Evolutionary conservation across 2,113 vertebrate genomes (phyloP), one percentile per base, ranked within the genome.

Genomic region (Ondatra zibethicus): DNA sequence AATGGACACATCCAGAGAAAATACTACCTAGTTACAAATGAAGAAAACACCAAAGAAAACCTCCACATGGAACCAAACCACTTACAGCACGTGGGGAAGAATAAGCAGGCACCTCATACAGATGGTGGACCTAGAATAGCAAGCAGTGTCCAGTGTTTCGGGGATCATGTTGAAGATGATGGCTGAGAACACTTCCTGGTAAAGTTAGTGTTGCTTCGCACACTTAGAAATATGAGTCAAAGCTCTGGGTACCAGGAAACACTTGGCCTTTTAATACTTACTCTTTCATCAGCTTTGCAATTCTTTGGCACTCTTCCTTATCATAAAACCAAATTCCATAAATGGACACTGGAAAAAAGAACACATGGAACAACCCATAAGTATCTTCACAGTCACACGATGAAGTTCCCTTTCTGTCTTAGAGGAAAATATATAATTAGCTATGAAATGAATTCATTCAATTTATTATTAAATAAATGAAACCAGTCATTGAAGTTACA

Each of bases 281-380:
- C 99, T 98, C 99, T 98, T 99, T 99, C 99, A 99, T 99, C 94
- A 99, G 99, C 85, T 99, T 99, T 94, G 99, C 99, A 94, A 99
- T 99, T 98, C 99, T 99, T 97, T 99, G 99, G 98, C 99, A 99
- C 98, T 99, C 99, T 98, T 99, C 98, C 97, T 99, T 99, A 97
- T 99, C 99, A 96, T 99, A 99, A 99, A 99, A 99, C 99, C 99
- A 99, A 98, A 99, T 99, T 81, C 99, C 99, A 97, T 99, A 99
- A 98, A 99, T 99, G 98, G 99, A 99, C 98, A 99, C 99, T 99
- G 98, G 16, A 98, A 98, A 97, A 95, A 97, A 76, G 95, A 97
- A 98, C 96, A 98, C 97, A 98, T 95, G 36, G 58, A 45, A 98
- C 95, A 98, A 97, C 94, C 92, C 68, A 66, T 98, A 93, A 98